Evolutionary conservation across 2,113 vertebrate species (phyloP).

Genomic region (Xyrauchen texanus): DNA sequence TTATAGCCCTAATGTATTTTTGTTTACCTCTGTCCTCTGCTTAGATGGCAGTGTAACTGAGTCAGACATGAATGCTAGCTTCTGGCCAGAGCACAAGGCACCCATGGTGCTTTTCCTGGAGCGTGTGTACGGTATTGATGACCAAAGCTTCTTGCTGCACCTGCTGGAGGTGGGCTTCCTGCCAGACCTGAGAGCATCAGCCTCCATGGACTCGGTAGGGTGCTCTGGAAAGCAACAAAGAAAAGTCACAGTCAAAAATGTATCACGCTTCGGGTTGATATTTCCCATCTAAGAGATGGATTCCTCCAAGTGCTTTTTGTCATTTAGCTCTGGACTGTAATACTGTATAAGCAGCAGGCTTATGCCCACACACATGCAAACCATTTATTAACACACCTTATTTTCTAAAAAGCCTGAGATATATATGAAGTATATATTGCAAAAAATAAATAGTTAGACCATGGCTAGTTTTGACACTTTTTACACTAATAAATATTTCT

Average conservation of each 20-base stretch:
- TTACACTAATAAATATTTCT: no score
- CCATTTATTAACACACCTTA: no score
- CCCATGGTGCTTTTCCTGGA: constrained; percentile 98
- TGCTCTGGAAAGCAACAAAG: background rate
- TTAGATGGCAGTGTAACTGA: constrained; percentile 90
- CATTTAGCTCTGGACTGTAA: no score
- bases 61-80: constrained; percentile 91
- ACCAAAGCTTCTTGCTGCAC: constrained; percentile 92
- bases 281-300: background rate
- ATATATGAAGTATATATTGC: no score
- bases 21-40: background rate
- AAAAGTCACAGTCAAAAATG: background rate
- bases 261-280: background rate
- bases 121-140: constrained; percentile 92
- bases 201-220: constrained; percentile 91
- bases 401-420: no score
- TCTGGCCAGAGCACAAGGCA: constrained; percentile 97
- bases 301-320: background rate
- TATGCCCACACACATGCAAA: background rate
- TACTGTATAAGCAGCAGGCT: no score
- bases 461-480: no score
- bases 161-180: constrained; percentile 94
- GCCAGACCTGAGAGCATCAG: constrained; percentile 89
- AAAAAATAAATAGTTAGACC: no score
- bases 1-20: constrained; percentile 10